Evolutionary conservation across 2,888 invertebrate genomes (phyloP), one percentile per base, ranked within the genome.

Genomic region (Strigamia crassipes): DNA sequence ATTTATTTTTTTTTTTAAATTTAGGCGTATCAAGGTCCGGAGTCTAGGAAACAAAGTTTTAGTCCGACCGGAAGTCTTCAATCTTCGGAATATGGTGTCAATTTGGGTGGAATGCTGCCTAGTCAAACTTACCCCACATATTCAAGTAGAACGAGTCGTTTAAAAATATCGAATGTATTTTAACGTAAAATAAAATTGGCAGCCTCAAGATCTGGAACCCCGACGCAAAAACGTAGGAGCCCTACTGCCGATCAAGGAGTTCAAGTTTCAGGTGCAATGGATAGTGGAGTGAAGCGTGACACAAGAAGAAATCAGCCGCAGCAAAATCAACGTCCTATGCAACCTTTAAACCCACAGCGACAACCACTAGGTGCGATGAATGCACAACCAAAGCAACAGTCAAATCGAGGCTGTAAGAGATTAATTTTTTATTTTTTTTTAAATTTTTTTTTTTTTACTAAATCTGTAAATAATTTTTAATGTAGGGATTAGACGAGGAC

Each of bases 241-340:
- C 94, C 95, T 81, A 94, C 95, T 1, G 92, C 92, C 85, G 96
- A 96, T 88, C 94, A 95, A 89, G 93, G 93, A 84, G 92, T 93
- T 78, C 95, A 95, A 89, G 93, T 87, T 56, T 83, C 83, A 12
- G 82, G 80, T 56, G 31, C 6, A 18, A 13, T 13, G 15, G 51
- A 77, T 2, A 31, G 3, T 31, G 78, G 41, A 18, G 27, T 27
- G 18, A 78, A 31, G 23, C 23, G 27, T 15, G 41, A 27, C 12
- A 31, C 18, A 13, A 78, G 78, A 31, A 78, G 78, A 27, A 41
- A n/a, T n/a, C 78, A 34, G 23, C 12, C 78, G 10, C 78, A 78
- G 9, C 78, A 78, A 78, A 78, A 31, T 27, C 78, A 31, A 27
- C 34, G 34, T 21, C 78, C 34, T 21, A 15, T 38, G 18, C 78